Base-by-base conservation (phyloP, 2,113 vertebrate genomes). In the Eretmochelys imbricata region DNA sequence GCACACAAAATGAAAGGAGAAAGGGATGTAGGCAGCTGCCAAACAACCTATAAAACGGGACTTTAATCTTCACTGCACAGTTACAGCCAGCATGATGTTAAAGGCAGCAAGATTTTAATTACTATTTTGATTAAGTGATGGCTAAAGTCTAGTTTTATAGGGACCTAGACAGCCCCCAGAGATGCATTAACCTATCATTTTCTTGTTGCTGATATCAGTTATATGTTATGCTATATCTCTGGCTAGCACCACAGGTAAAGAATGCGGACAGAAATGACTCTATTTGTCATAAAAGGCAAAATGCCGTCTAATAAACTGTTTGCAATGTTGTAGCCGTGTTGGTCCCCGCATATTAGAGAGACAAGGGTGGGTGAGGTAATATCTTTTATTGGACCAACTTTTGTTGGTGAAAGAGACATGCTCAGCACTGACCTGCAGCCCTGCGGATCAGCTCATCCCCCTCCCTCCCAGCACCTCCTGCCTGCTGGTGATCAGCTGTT, bases 171-270 rank as follows among this genome's bases (percentile, higher is more conserved):
- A 82, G 35, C 38, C n/a, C 83, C 75, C 38, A 54, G 51, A 19
- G 17, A 96, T 48, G 3, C 46, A 24, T 72, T 90, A 78, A n/a
- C 51, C 93, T 88, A 84, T 42, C 53, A 78, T 91, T 87, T 24
- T 83, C 7, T 89, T 80, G 29, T 38, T 85, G 46, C 76, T 91
- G 31, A 84, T 87, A 8, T 59, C 76, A 24, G 48, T 50, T 2
- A 0, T 51, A 85, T 20, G 35, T 69, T 6, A 59, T 85, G 46
- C 46, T 46, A 53, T 1, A 5, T 88, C 46, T 53, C 49, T 80
- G 0, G 0, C 19, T 3, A 6, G 81, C 42, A 13, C 0, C 0
- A 2, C 10, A 46, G 24, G 54, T 5, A 78, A 84, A 72, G 89
- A 83, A 84, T 0, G 0, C 0, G 35, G 59, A 31, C 31, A 35